A percentile compares a stretch with the other conserved stretches of the same genome.
Conservation (phyloP, 2,888 invertebrate genomes). For the Chymomyza caudatula region DNA sequence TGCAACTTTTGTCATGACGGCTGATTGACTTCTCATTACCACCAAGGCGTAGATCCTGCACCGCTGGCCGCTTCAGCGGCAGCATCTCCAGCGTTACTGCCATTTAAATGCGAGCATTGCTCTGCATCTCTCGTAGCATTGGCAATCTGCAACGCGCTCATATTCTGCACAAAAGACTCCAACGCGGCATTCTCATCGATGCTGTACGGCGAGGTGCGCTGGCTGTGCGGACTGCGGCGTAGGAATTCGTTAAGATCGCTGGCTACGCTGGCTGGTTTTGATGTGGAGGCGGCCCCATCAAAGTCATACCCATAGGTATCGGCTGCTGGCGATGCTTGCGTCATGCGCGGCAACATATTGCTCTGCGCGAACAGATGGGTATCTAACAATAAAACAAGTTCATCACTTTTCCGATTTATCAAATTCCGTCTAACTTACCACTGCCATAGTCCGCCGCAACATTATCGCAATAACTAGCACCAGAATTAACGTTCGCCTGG, state of each 20-base stretch:
- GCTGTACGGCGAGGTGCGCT: constrained; percentile 75
- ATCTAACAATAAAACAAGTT: constrained; percentile 45
- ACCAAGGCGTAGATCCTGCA: constrained; percentile 56
- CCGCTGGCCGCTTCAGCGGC: constrained; percentile 25
- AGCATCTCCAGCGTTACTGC: constrained; percentile 40
- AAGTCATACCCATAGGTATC: constrained; percentile 92
- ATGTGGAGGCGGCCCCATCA: constrained; percentile 80
- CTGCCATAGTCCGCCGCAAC: constrained; percentile 65
- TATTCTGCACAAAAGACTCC: constrained; percentile 76
- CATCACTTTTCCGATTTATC: background rate
- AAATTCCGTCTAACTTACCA: constrained; percentile 34
- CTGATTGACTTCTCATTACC: constrained; percentile 35
- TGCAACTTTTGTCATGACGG: constrained; percentile 52
- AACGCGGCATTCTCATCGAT: constrained; percentile 72
- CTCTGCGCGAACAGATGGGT: constrained; percentile 88
- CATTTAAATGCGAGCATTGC: constrained; percentile 72
- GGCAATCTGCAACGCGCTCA: constrained; percentile 73
- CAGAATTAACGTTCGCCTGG: constrained; percentile 43
- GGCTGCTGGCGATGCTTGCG: constrained; percentile 81
- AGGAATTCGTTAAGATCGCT: constrained; percentile 89
- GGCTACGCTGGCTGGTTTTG: constrained; percentile 79
- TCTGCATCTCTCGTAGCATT: constrained; percentile 58
- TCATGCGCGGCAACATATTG: constrained; percentile 82
- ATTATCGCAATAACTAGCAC: constrained; percentile 65
- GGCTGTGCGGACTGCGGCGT: constrained; percentile 64